A percentile compares a stretch with the other conserved stretches of the same genome.
Conservation (phyloP, 2,888 invertebrate species). For the Spialia ferax region DNA sequence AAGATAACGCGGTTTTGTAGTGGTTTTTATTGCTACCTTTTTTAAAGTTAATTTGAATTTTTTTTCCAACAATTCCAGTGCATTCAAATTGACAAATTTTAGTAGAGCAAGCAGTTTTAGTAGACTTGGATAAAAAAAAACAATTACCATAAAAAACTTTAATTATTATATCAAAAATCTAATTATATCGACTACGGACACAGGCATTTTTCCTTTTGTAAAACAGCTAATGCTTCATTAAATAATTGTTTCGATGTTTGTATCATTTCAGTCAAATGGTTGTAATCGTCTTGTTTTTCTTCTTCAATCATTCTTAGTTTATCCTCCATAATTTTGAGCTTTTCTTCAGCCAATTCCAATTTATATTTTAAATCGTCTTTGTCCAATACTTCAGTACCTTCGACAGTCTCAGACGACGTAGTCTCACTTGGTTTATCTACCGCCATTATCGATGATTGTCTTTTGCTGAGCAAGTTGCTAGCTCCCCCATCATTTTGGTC, state of each 20-base stretch:
- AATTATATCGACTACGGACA: slow-evolving; percentile 57
- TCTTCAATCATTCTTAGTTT: slow-evolving; percentile 88
- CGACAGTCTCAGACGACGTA: slow-evolving; percentile 58
- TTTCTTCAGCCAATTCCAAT: slow-evolving; percentile 89
- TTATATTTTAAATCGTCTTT: slow-evolving; percentile 76
- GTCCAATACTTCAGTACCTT: slow-evolving; percentile 63
- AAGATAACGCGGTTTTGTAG: too few species aligned
- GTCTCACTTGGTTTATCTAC: slow-evolving; percentile 66
- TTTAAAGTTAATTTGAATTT: too few species aligned
- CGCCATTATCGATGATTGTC: slow-evolving; percentile 60
- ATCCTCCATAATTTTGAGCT: slow-evolving; percentile 88
- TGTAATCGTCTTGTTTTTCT: slow-evolving; percentile 87
- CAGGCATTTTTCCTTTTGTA: slow-evolving; percentile 76
- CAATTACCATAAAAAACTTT: neutral
- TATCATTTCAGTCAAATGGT: slow-evolving; percentile 84
- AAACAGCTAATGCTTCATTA: slow-evolving; percentile 80
- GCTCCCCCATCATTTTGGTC: slow-evolving; percentile 49
- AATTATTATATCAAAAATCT: slow-evolving; percentile 14
- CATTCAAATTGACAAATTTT: too few species aligned
- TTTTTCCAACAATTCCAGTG: too few species aligned
- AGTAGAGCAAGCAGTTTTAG: too few species aligned
- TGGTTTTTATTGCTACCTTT: too few species aligned
- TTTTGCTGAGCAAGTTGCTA: slow-evolving; percentile 53
- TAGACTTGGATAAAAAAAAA: slow-evolving; percentile 35
- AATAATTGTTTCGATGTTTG: slow-evolving; percentile 86